A percentile compares a stretch with the other conserved stretches of the same genome.
These are phyloP conservation scores for Chrysina gloriosa DNA, from an alignment of 2,888 invertebrate genomes.

Conservation along the genomic window DNA sequence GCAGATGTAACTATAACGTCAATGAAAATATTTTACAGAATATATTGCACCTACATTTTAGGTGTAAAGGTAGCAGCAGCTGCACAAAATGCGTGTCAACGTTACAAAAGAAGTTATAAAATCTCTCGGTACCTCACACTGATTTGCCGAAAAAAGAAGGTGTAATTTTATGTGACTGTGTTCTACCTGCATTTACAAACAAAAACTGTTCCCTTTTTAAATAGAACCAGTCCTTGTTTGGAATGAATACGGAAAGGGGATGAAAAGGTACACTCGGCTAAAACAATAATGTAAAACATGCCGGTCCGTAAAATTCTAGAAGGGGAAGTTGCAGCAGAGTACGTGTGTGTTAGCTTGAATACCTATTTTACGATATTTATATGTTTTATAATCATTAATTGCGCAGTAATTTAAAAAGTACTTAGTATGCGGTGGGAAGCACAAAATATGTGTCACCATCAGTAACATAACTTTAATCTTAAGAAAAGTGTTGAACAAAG, in stretches of 20 bases:
- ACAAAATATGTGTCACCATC: constrained; percentile 30
- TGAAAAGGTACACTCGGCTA: constrained; percentile 17
- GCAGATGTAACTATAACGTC: too few relatives aligned
- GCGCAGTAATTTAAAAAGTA: background rate
- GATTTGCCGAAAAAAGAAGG: constrained; percentile 40
- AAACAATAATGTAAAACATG: constrained; percentile 30
- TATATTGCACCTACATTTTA: background rate
- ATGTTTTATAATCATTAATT: constrained; percentile 3
- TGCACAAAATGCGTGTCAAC: constrained; percentile 37
- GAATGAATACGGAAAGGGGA: constrained; percentile 36
- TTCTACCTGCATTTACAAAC: constrained; percentile 43
- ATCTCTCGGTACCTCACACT: constrained; percentile 34
- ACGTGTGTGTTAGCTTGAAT: background rate
- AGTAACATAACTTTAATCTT: constrained; percentile 19
- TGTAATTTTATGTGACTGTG: constrained; percentile 39
- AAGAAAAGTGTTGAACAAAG: constrained; percentile 26
- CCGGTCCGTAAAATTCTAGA: too few relatives aligned
- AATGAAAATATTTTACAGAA: background rate
- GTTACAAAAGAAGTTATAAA: constrained; percentile 39
- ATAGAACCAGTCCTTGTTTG: constrained; percentile 41
- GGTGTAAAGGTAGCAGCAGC: constrained; percentile 28
- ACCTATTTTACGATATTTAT: background rate
- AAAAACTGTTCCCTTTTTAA: constrained; percentile 41
- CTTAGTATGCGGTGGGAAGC: constrained; percentile 13
- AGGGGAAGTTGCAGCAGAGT: too few relatives aligned